Evolutionary conservation across 1,140 invertebrate species (phyloP).

Genomic region (Caenorhabditis latens): DNA sequence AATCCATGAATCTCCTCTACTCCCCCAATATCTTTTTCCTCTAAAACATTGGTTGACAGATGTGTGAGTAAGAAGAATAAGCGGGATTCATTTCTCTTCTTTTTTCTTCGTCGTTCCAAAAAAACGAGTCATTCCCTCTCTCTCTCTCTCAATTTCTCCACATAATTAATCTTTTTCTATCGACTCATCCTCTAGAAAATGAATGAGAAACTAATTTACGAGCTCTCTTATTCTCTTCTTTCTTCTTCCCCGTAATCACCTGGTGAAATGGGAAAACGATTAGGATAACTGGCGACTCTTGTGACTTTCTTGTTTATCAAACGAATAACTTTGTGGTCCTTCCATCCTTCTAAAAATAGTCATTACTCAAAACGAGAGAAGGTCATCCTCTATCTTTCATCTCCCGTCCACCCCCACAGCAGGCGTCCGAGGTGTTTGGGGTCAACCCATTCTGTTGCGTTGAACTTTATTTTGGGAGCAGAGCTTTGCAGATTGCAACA

Average conservation of each 20-base stretch:
- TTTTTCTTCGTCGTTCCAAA: not conserved
- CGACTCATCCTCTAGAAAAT: not conserved
- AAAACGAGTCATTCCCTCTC: no score
- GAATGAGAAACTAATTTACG: not conserved
- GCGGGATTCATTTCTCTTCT: not conserved
- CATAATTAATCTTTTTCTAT: not conserved
- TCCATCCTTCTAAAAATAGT: no score
- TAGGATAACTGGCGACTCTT: not conserved
- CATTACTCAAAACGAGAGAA: no score
- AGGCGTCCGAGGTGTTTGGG: no score
- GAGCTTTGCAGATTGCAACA: no score
- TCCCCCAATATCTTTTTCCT: not conserved
- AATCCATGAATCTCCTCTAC: no score
- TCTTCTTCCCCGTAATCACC: not conserved
- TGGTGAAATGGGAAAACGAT: not conserved
- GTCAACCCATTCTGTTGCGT: no score
- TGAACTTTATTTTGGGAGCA: no score
- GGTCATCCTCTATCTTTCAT: no score
- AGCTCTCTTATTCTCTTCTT: not conserved
- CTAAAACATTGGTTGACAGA: not conserved
- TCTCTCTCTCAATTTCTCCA: not conserved
- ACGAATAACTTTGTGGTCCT: no score
- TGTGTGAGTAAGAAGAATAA: conserved; percentile 1
- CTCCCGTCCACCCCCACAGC: no score
- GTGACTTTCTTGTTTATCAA: no score